Percentiles rank a stretch among this genome's conserved stretches.
These are phyloP conservation scores for Mus musculus DNA, from an alignment of 2,113 vertebrate species.

Conservation along the genomic window DNA sequence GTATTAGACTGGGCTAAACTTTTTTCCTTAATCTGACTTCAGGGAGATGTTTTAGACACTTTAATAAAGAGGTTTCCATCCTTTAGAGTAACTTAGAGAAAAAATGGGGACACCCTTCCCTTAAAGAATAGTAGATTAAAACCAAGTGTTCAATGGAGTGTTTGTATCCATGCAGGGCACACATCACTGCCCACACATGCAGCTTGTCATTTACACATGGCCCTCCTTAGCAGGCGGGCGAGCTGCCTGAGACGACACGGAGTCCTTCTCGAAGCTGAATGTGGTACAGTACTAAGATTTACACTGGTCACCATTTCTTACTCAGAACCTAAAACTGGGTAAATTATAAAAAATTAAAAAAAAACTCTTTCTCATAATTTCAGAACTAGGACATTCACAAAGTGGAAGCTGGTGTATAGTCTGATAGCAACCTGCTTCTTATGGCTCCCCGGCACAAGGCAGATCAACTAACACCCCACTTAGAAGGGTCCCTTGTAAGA, in stretches of 20 bases:
- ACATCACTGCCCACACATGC: too few species aligned
- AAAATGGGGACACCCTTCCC: not conserved
- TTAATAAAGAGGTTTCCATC: not conserved
- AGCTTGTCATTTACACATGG: too few species aligned
- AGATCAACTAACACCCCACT: not conserved
- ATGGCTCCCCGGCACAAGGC: not conserved
- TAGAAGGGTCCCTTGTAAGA: not conserved
- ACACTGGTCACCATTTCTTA: not conserved
- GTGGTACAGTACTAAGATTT: not conserved
- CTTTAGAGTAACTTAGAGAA: not conserved
- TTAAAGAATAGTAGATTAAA: not conserved
- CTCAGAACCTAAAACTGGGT: not conserved
- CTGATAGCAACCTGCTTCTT: not conserved
- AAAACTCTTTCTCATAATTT: not conserved
- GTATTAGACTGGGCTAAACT: not conserved
- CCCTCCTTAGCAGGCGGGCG: not conserved
- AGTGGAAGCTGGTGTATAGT: not conserved
- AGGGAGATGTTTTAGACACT: slow-evolving; percentile 8
- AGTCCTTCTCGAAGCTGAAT: not conserved
- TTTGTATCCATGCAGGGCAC: not conserved
- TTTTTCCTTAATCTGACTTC: not conserved
- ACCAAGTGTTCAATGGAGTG: not conserved
- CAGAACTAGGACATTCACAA: not conserved
- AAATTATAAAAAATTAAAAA: not conserved
- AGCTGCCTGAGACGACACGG: not conserved